A percentile compares a stretch with the other conserved stretches of the same genome.
Evolutionary conservation across 2,888 invertebrate genomes (phyloP).

Genomic region (Ceraclea dissimilis): DNA sequence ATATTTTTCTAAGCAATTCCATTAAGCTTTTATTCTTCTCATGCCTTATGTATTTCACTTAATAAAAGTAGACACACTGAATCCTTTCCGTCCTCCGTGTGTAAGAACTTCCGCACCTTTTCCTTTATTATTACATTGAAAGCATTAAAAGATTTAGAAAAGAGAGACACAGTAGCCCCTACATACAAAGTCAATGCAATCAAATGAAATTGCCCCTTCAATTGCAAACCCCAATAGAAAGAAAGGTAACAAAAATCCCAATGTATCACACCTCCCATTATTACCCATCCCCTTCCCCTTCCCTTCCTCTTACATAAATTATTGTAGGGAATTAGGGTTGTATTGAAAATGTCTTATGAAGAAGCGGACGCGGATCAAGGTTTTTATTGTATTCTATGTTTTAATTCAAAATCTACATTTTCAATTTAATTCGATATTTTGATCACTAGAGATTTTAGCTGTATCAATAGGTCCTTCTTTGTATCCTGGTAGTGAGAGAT

Average conservation of each 20-base stretch:
- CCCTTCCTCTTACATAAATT: not conserved
- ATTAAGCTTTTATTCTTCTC: not conserved
- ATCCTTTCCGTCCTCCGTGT: not conserved
- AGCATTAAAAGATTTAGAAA: not conserved
- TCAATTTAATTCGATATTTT: too few species aligned
- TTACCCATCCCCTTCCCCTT: not conserved
- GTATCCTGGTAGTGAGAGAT: too few species aligned
- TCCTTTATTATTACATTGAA: not conserved
- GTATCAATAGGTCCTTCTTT: too few species aligned
- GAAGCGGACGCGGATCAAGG: too few species aligned
- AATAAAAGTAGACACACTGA: not conserved
- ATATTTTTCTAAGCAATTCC: not conserved
- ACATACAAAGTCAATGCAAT: not conserved
- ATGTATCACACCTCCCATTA: not conserved
- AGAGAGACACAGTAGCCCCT: not conserved
- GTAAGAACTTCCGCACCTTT: not conserved
- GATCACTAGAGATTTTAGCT: too few species aligned
- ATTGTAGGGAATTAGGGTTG: not conserved
- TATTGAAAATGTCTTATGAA: too few species aligned
- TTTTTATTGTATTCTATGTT: too few species aligned
- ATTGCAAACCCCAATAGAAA: not conserved
- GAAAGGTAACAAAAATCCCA: not conserved
- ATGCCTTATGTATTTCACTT: not conserved
- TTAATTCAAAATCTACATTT: too few species aligned
- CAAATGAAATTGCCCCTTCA: constrained; percentile 1